These are phyloP conservation scores for Dicyrtomina minuta DNA, from an alignment of 2,888 invertebrate species.

Conservation along the genomic window DNA sequence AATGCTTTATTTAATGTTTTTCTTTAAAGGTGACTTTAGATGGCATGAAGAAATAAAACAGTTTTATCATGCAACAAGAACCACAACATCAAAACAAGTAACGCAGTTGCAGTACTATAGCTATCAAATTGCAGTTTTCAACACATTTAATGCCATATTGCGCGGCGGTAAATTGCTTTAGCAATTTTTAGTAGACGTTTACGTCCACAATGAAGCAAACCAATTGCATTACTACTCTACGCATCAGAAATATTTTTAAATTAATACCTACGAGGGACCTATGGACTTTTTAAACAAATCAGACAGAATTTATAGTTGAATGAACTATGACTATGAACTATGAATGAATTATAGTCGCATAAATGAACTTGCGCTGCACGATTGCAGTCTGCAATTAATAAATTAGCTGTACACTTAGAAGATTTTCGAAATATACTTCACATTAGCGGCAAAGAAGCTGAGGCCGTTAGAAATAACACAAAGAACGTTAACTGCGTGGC, in stretches of 20 bases:
- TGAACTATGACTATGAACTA: constrained; percentile 49
- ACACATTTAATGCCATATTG: constrained; percentile 49
- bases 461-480: constrained; percentile 41
- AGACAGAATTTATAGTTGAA: not conserved
- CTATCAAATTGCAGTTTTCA: not conserved
- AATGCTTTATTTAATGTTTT: constrained; percentile 50
- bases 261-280: constrained; percentile 51
- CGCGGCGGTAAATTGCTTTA: constrained; percentile 50
- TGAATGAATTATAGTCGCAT: constrained; percentile 55
- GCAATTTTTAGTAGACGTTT: constrained; percentile 53
- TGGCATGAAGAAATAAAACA: constrained; percentile 22
- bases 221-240: constrained; percentile 44
- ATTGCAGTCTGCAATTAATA: constrained; percentile 53
- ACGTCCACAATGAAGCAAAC: constrained; percentile 51
- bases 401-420: constrained; percentile 56
- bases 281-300: constrained; percentile 36
- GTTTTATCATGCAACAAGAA: too few species aligned
- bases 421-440: constrained; percentile 47
- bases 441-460: constrained; percentile 46
- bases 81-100: not conserved
- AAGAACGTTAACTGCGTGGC: constrained; percentile 48
- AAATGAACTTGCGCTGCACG: constrained; percentile 53
- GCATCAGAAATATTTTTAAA: constrained; percentile 52
- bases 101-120: not conserved
- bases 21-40: constrained; percentile 43